phyloP scores from a whole-genome alignment of 2,113 vertebrate species.

The Heloderma charlesbogerti region DNA sequence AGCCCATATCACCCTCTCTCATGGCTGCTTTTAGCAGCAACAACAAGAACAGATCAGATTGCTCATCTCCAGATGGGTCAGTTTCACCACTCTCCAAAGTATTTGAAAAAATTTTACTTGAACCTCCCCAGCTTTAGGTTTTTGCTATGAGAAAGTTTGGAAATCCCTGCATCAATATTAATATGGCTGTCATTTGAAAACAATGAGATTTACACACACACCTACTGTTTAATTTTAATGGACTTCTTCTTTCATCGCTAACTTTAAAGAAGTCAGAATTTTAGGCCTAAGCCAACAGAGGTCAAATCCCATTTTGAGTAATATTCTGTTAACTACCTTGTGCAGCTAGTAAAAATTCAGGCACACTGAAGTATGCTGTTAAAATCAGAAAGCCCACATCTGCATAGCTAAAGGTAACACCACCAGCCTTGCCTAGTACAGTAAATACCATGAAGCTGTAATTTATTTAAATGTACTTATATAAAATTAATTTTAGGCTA shows the following conservation, averaged over 20 bases:
- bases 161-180: not conserved
- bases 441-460: constrained; percentile 5
- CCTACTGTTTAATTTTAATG: not conserved
- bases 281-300: not conserved
- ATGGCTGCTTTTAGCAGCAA: too few species aligned
- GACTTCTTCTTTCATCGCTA: not conserved
- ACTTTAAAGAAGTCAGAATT: constrained; percentile 6
- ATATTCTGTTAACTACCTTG: not conserved
- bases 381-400: constrained; percentile 27
- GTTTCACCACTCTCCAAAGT: not conserved
- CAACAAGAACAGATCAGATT: too few species aligned
- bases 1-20: not conserved
- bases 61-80: too few species aligned
- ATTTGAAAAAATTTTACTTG: not conserved
- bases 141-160: not conserved
- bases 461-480: too few species aligned
- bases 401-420: constrained; percentile 33
- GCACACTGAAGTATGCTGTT: not conserved
- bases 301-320: not conserved
- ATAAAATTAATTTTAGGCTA: too few species aligned
- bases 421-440: constrained; percentile 2
- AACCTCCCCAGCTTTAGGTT: not conserved
- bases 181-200: not conserved
- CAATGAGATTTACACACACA: not conserved
- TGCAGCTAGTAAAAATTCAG: not conserved